Evolutionary conservation across 1,140 invertebrate genomes (phyloP), one percentile per base, ranked within the genome.

Genomic region (Lamellibrachia luymesi): DNA sequence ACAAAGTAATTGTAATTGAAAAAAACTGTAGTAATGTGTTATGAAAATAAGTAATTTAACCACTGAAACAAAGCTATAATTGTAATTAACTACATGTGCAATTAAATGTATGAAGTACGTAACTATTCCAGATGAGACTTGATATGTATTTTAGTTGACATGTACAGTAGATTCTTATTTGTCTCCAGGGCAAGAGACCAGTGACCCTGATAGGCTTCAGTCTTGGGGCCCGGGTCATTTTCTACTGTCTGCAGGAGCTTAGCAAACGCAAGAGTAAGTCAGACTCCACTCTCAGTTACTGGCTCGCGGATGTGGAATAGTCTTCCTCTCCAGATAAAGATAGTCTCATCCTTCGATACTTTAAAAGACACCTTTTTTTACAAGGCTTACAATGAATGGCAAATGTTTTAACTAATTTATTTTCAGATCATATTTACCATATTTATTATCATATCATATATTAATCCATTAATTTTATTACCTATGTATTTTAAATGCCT

Each of bases 141-240:
- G 64, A 80, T 17, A 22, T 91, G 90, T 50, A 5, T 4, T 91
- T 50, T n/a, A 91, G 38, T n/a, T 50, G 50, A n/a, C 50, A 6
- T 27, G 27, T 17, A 91, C 13, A n/a, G 10, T n/a, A 25, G 49
- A 38, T 90, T 90, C 27, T 50, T 51, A 38, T n/a, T 90, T 93
- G 38, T 49, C 17, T 49, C n/a, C 64, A 93, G 95, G 97, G 98
- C 22, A 97, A 97, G 94, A 95, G 98, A 52, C 98, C 98, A 17
- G 97, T 98, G 22, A 98, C 97, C 1, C 95, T 98, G 92, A 97
- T 98, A 94, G 98, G 98, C 2, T 98, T 97, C 94, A 97, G 97
- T 95, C 95, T 98, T 2, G 98, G 98, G 50, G 97, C 97, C 6
- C 95, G 98, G 93, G 97, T 98, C 50, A 97, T 98, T 91, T 98